Conservation (phyloP, 2,888 invertebrate genomes). For the Sthenelais limicola region DNA sequence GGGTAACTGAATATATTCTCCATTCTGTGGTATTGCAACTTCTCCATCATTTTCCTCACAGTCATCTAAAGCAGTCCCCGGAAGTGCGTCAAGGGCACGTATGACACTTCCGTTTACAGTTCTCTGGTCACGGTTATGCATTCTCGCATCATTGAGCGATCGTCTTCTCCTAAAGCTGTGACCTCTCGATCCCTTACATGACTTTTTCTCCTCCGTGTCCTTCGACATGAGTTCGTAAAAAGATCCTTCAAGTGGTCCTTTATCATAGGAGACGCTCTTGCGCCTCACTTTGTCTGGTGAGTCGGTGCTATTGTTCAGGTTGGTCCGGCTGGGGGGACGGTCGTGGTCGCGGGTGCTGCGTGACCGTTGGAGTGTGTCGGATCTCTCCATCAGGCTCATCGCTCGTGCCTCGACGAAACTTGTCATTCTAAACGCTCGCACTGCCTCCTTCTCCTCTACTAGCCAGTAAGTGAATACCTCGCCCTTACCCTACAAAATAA, state of each 20-base stretch:
- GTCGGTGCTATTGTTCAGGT: background rate
- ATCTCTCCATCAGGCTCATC: background rate
- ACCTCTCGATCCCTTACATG: background rate
- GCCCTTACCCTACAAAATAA: conserved; percentile 71
- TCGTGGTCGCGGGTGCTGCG: background rate
- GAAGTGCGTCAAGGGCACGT: background rate
- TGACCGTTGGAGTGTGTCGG: background rate
- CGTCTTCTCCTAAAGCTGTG: conserved; percentile 4
- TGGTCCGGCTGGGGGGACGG: background rate
- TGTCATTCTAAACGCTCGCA: conserved; percentile 32
- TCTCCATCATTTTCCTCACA: background rate
- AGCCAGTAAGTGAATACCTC: conserved; percentile 72
- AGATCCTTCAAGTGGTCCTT: background rate
- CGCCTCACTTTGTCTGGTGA: background rate
- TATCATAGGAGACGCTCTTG: conserved; percentile 22
- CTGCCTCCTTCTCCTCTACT: conserved; percentile 58
- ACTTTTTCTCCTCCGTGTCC: background rate
- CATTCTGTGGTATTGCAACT: background rate
- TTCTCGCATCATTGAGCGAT: background rate
- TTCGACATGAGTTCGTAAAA: conserved; percentile 16
- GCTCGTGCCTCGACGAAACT: background rate
- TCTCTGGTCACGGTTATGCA: conserved; percentile 6
- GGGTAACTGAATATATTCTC: conserved; percentile 17
- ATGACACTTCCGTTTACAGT: conserved; percentile 13
- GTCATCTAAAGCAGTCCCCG: background rate